Evolutionary conservation across 2,888 invertebrate genomes (phyloP), one percentile per base, ranked within the genome.

Genomic region (Lasioglossum vierecki): DNA sequence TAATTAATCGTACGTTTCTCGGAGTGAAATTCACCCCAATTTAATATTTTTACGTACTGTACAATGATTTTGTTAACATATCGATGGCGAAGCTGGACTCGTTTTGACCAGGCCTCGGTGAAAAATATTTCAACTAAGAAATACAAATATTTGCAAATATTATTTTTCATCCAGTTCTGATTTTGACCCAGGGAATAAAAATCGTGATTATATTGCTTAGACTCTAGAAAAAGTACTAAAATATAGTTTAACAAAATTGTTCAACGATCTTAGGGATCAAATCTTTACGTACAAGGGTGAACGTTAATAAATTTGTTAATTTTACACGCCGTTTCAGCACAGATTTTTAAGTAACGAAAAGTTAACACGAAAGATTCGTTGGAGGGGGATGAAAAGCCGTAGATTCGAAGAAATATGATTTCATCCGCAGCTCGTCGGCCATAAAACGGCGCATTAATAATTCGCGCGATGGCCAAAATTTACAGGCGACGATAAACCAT

Each of bases 401-500:
- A 75, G 35, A 74, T 39, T 15, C 39, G 11, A 68, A 41, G 60
- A 71, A 66, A 75, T 78, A 84, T 22, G 72, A 76, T 78, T 66
- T 78, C 74, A 73, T 83, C 68, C 22, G 53, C 53, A 57, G 53
- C n/a, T 57, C 53, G n/a, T 57, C 53, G 53, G 53, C 53, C 60
- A 70, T 75, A 83, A 84, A 84, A 77, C n/a, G 71, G 68, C 74
- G 81, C 76, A 73, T 83, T 83, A 81, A 81, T 76, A 83, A 83
- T 83, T 72, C 72, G n/a, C 72, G 6, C 44, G 60, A 53, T 46
- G 44, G 35, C 53, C 71, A 46, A 76, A 83, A 83, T 83, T 81
- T 83, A 83, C 83, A 83, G 63, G 71, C 63, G 71, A 57, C 84
- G 83, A 78, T 84, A 84, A 84, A 83, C 78, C 75, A 83, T 84